Evolutionary conservation across 2,888 invertebrate genomes (phyloP).

Genomic region (Eupithecia tripunctaria): DNA sequence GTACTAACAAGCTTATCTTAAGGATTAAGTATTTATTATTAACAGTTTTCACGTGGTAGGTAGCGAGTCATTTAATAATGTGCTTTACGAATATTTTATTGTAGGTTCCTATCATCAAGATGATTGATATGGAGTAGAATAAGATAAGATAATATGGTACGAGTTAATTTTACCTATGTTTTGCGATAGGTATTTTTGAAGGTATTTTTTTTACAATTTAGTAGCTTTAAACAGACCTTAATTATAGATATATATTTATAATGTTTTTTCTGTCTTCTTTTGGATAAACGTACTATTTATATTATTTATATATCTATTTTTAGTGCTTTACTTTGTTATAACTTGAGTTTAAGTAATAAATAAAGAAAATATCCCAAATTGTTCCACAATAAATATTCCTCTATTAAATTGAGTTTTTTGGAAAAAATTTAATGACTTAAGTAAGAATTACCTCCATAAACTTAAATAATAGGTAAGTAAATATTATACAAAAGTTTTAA

Average conservation of each 20-base stretch:
- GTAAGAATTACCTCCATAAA: neutral
- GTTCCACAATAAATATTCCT: neutral
- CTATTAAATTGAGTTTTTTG: neutral
- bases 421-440: neutral
- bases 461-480: no score
- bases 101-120: neutral
- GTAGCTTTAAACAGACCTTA: no score
- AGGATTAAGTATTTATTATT: neutral
- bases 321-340: neutral
- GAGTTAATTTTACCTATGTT: neutral
- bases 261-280: no score
- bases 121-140: neutral
- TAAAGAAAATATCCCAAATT: neutral
- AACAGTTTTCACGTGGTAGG: neutral
- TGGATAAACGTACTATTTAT: neutral
- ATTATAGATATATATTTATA: no score
- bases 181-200: neutral
- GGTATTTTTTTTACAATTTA: neutral
- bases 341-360: neutral
- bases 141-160: neutral
- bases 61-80: conserved; percentile 1
- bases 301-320: neutral
- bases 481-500: no score
- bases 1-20: neutral
- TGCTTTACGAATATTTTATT: neutral